Base-by-base conservation (phyloP, 2,797 vertebrate genomes). In the Ficedula albicollis region DNA sequence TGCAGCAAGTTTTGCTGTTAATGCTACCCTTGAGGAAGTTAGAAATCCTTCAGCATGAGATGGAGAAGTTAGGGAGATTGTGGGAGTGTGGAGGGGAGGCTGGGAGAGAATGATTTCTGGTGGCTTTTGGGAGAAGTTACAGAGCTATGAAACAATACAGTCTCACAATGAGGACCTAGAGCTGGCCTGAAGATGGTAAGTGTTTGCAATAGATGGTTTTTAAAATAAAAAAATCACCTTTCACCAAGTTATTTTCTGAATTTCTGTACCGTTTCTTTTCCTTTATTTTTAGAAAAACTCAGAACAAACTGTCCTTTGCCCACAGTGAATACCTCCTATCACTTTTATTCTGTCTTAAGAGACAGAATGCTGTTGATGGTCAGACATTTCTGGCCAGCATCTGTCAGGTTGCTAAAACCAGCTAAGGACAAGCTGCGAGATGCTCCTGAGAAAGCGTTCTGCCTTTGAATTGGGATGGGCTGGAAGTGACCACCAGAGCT, bases 151-250 rank as follows among this genome's bases (percentile, higher is more conserved):
- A 86, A 84, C 15, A 15, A 26, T 49, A 20, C 20, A 66, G 14
- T 69, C 76, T 82, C 59, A 73, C 44, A 41, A 1, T 46, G 63
- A 46, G 75, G 46, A 83, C 34, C 21, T 73, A 59, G 66, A 75
- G 39, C 51, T 95, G 89, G 43, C 79, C 66, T 74, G 85, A 52
- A 81, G 38, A 82, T 0, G 89, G 94, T 96, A 96, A 96, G 95
- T 95, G 34, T 79, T 92, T 84, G 83, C 67, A 69, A 3, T 22
- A 55, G 30, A 15, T 68, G 38, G 0, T 56, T 91, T 92, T 51
- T 43, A 56, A 85, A 77, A 36, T 14, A 32, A 78, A 75, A 75
- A 63, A 39, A 44, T 0, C 6, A 26, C 32, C 25, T 89, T 81
- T 86, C 25, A 76, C 16, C 6, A 19, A 60, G 19, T 49, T 84